Base-by-base conservation (phyloP, 2,113 vertebrate species). In the Xiphophorus couchianus region DNA sequence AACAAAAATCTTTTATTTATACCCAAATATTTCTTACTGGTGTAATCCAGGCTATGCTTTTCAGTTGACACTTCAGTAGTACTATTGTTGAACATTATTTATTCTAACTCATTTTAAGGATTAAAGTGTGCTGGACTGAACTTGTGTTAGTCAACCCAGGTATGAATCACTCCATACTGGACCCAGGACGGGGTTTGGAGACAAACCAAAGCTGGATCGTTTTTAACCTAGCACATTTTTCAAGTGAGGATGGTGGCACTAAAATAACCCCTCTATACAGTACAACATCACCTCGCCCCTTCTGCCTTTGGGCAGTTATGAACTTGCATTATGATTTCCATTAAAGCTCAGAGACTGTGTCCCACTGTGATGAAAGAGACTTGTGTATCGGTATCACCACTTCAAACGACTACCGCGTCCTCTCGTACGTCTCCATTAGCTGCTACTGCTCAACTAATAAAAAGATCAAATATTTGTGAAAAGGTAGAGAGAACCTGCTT, bases 321-420 rank as follows among this genome's bases (percentile, higher is more conserved):
- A 93, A 92, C 85, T 88, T 85, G 80, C 77, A 90, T 92, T 94
- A 93, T 93, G 87, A 93, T 92, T 94, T 93, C 91, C 89, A 94
- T 93, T 92, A 92, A 88, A 75, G 87, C 73, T 81, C 80, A 30
- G 72, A 33, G 28, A 80, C 80, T 84, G 91, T 86, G 86, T 30
- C 81, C 89, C 0, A 51, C 86, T 89, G 84, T 91, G 89, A 93
- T 90, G 86, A 94, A 94, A 95, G 92, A 77, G 85, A 78, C 88
- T 81, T 74, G 79, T 70, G 82, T 89, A 89, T 87, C 80, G 74
- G 81, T 62, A 71, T 4, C 25, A 37, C 84, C 81, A 91, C 90
- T 93, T 93, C 90, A 92, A 93, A 92, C 89, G 84, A 31, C 17
- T 35, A 71, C 30, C 37, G 77, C 82, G 90, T 94, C 92, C 91